Conservation (phyloP, 2,113 vertebrate genomes). For the Opisthocomus hoazin region DNA sequence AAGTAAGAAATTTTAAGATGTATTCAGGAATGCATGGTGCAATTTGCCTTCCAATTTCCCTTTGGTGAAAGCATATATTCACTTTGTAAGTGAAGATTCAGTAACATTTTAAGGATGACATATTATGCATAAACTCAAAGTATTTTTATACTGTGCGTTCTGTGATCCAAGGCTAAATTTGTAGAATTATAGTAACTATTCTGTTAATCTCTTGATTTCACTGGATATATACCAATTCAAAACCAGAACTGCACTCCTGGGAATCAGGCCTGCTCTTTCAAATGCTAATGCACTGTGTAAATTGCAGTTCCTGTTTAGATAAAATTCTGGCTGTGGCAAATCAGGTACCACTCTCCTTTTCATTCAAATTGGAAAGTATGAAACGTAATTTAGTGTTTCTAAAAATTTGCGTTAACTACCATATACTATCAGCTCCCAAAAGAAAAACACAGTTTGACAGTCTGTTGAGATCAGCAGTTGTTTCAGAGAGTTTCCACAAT, state of each 20-base stretch:
- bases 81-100: neutral
- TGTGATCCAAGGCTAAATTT: neutral
- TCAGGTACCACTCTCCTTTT: conserved; percentile 52
- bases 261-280: conserved; percentile 31
- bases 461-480: conserved; percentile 22
- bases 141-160: conserved; percentile 2
- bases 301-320: conserved; percentile 53
- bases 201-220: conserved; percentile 34
- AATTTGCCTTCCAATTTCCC: neutral
- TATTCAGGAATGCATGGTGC: neutral
- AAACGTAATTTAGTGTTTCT: conserved; percentile 38
- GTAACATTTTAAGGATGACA: neutral
- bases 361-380: conserved; percentile 32
- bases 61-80: neutral
- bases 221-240: conserved; percentile 12
- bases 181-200: conserved; percentile 8
- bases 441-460: conserved; percentile 13
- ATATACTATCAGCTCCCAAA: neutral
- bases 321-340: conserved; percentile 45
- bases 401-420: neutral
- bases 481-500: neutral
- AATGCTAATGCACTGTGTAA: conserved; percentile 35
- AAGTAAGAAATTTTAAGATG: neutral
- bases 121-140: neutral
- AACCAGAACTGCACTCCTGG: neutral